Evolutionary conservation across 2,113 vertebrate genomes (phyloP), one percentile per base, ranked within the genome.

Genomic region (Phocoena phocoena): DNA sequence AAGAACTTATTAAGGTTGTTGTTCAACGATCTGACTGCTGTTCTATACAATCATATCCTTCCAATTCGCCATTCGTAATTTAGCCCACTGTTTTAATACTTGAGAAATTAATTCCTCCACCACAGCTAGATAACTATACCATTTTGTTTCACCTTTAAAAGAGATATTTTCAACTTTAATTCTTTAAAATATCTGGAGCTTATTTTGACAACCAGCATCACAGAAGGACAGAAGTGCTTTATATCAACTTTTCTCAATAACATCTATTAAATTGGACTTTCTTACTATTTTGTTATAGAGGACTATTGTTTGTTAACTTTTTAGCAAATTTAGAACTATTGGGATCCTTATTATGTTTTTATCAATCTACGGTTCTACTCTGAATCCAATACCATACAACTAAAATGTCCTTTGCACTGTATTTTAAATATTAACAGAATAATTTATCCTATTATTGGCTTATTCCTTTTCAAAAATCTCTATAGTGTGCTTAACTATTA

Each of bases 401-500:
- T 74, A 74, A 70, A 53, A 91, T 79, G 70, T 41, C 28, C 13
- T 81, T 83, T 71, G 50, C 5, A 25, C 26, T 26, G 62, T 14
- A 87, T 63, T 87, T 86, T 90, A 95, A n/a, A 90, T 55, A 85
- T 53, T 67, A 84, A 89, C 28, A 83, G 31, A 83, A 25, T 92
- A 53, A 94, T 70, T 81, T 31, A 76, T 23, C 47, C 13, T 80
- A 91, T 50, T 20, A 55, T 10, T 41, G 12, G 62, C 63, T 80
- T 53, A 55, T 7, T 77, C n/a, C 11, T 81, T 80, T 92, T 62
- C 38, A 41, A 79, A 88, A 96, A 70, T 50, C 6, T 47, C 36
- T 47, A 44, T 31, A 73, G 11, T 67, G 38, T 63, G 38, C 83
- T 93, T 50, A 83, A 31, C 18, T 33, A 67, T 53, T 74, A 81